Percentiles rank a stretch among this genome's conserved stretches.
Conservation (phyloP, 2,113 vertebrate species). For the Silurus asotus region DNA sequence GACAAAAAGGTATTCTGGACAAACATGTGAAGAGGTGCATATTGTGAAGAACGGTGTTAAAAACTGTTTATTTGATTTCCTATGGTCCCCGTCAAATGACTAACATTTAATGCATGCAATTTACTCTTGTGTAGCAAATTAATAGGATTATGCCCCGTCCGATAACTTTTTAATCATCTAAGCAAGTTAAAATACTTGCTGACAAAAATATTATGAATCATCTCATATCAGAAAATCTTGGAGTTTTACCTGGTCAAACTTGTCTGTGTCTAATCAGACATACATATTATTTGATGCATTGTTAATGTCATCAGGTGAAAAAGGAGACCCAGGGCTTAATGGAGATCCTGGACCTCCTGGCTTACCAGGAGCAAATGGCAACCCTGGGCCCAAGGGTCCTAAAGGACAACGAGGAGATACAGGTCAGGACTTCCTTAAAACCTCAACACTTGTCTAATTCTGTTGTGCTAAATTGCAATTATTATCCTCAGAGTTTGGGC, state of each 20-base stretch:
- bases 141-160: background rate
- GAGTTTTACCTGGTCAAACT: background rate
- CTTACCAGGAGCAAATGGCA: background rate
- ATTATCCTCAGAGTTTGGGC: background rate
- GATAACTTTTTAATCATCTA: too few species aligned
- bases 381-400: background rate
- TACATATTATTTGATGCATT: background rate
- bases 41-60: background rate
- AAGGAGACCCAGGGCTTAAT: background rate
- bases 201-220: background rate
- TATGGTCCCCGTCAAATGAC: background rate
- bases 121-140: background rate
- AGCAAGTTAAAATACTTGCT: background rate
- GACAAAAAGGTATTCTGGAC: conserved; percentile 53
- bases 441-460: background rate
- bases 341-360: conserved; percentile 27
- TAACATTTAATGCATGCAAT: background rate
- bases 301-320: conserved; percentile 24
- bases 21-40: background rate
- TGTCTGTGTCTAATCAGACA: background rate
- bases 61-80: background rate
- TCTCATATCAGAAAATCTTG: background rate
- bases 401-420: conserved; percentile 36
- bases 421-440: conserved; percentile 34
- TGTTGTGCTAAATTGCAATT: background rate